Evolutionary conservation across 2,797 vertebrate genomes (phyloP).

Genomic region (Mus minutoides): DNA sequence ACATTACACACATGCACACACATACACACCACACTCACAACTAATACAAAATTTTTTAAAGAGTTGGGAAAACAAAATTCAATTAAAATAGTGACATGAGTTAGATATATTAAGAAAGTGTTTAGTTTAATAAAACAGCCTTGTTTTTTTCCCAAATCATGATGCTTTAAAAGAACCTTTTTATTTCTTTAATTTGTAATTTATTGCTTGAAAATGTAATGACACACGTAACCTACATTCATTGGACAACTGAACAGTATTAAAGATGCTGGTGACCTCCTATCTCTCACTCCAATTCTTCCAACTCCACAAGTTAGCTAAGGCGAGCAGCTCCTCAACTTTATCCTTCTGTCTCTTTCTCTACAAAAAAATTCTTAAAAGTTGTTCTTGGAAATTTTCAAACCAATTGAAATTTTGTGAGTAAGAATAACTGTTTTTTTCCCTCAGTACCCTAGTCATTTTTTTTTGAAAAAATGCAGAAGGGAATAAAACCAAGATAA

Average conservation of each 20-base stretch:
- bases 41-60: background rate
- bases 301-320: background rate
- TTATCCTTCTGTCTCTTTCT: background rate
- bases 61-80: constrained; percentile 9
- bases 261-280: background rate
- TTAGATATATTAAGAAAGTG: background rate
- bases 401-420: background rate
- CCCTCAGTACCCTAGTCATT: background rate
- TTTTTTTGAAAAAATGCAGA: constrained; percentile 16
- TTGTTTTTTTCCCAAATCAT: constrained; percentile 35
- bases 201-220: background rate
- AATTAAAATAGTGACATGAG: background rate
- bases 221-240: background rate
- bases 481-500: background rate
- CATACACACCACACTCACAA: background rate
- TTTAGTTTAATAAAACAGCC: constrained; percentile 6
- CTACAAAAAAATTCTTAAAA: background rate
- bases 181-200: constrained; percentile 20
- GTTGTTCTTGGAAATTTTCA: constrained; percentile 11
- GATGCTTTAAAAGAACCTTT: background rate
- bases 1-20: background rate
- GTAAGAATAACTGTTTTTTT: constrained; percentile 14
- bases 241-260: background rate
- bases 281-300: background rate
- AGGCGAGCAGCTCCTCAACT: background rate